A percentile compares a stretch with the other conserved stretches of the same genome.
These are phyloP conservation scores for Myrmecobius fasciatus DNA, from an alignment of 2,113 vertebrate species.

Conservation along the genomic window DNA sequence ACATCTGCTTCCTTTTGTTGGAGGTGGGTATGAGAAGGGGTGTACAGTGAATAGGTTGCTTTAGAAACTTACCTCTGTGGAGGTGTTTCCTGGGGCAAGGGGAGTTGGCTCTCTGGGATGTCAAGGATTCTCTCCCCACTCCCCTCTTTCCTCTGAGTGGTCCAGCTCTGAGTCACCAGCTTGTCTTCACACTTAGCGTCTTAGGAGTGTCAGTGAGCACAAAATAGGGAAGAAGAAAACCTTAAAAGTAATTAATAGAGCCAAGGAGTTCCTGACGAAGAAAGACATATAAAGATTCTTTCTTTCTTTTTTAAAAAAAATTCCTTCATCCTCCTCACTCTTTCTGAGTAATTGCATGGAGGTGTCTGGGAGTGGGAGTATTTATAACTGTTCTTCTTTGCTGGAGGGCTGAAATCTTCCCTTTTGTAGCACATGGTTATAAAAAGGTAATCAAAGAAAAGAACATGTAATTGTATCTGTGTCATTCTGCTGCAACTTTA, in stretches of 20 bases:
- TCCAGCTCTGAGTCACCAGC: neutral
- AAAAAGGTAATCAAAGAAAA: neutral
- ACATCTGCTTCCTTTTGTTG: neutral
- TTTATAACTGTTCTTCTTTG: slow-evolving; percentile 54
- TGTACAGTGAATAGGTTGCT: neutral
- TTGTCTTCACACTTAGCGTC: neutral
- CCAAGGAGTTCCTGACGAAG: neutral
- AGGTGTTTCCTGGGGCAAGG: neutral
- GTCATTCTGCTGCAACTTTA: slow-evolving; percentile 33
- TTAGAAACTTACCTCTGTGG: neutral
- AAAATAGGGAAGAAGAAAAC: neutral
- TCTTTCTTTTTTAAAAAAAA: neutral
- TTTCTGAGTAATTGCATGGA: neutral
- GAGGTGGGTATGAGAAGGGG: neutral
- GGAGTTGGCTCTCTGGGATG: neutral
- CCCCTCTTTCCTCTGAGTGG: neutral
- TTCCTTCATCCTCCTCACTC: slow-evolving; percentile 51
- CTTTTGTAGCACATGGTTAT: neutral
- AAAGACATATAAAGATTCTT: neutral
- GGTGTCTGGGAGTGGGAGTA: slow-evolving; percentile 61
- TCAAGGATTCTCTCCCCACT: neutral
- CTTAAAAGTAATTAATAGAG: slow-evolving; percentile 32
- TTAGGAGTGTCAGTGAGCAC: neutral
- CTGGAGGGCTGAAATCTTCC: slow-evolving; percentile 45
- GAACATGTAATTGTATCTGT: neutral